These are phyloP conservation scores for Akabosia matsudoensis DNA, from an alignment of 1,140 invertebrate species.

Conservation along the genomic window DNA sequence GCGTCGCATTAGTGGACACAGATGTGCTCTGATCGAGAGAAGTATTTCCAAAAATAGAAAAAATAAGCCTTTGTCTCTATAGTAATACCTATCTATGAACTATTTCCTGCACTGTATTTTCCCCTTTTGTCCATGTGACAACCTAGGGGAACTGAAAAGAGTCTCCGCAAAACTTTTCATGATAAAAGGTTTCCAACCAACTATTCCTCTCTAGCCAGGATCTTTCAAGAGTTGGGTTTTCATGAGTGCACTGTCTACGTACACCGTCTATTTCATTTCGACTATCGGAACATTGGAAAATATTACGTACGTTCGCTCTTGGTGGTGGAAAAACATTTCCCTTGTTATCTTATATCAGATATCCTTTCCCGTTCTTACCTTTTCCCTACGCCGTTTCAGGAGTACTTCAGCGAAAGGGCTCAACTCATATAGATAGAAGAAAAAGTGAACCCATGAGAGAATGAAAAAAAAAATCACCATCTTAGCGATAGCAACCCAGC, in stretches of 20 bases:
- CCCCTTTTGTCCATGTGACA: not conserved
- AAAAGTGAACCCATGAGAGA: not conserved
- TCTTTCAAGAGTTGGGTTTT: no score
- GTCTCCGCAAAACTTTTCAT: not conserved
- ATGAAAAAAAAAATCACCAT: not conserved
- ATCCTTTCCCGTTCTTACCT: not conserved
- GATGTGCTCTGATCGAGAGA: not conserved
- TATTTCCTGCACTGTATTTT: not conserved
- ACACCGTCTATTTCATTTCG: not conserved
- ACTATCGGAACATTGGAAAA: not conserved
- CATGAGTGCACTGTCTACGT: not conserved
- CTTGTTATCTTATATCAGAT: not conserved
- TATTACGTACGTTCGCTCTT: not conserved
- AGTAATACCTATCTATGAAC: not conserved
- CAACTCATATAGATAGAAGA: no score
- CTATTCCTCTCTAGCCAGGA: not conserved
- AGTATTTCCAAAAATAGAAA: not conserved
- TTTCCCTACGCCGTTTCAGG: not conserved
- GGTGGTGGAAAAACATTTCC: not conserved
- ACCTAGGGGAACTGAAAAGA: not conserved
- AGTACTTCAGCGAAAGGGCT: no score
- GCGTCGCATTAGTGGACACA: no score
- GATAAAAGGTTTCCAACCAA: not conserved
- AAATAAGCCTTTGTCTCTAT: not conserved
- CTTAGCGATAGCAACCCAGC: constrained; percentile 6